A percentile compares a stretch with the other conserved stretches of the same genome.
These are phyloP conservation scores for Tichodroma muraria DNA, from an alignment of 2,113 vertebrate genomes.

Conservation along the genomic window DNA sequence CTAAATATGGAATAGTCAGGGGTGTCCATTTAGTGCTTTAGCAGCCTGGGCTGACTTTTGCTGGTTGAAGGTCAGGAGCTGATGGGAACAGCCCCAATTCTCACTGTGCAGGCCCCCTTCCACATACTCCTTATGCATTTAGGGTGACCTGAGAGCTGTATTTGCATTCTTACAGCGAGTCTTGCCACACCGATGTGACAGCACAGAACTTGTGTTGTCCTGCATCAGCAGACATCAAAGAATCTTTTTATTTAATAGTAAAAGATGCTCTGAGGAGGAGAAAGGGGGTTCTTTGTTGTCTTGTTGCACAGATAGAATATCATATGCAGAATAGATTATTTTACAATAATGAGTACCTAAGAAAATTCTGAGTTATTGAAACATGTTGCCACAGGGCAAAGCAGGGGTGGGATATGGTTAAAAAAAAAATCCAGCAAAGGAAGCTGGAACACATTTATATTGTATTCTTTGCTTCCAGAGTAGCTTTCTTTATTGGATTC, in stretches of 20 bases:
- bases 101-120: not conserved
- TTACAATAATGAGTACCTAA: not conserved
- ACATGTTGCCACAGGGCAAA: fast-evolving
- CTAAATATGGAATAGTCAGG: not conserved
- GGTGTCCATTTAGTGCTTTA: not conserved
- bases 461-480: not conserved
- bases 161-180: not conserved
- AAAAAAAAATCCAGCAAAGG: not conserved
- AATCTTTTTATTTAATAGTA: not conserved
- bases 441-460: not conserved
- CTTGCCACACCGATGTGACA: not conserved
- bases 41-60: not conserved
- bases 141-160: not conserved
- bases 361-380: not conserved
- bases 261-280: not conserved
- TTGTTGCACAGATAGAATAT: not conserved
- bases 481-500: slow-evolving; percentile 9
- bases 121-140: fast-evolving
- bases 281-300: not conserved
- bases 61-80: not conserved
- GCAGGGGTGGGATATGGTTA: not conserved
- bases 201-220: not conserved
- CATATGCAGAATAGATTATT: not conserved
- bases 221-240: not conserved
- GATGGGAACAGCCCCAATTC: not conserved